Evolutionary conservation across 2,888 invertebrate genomes (phyloP).

Genomic region (Taphrorychus bicolor): DNA sequence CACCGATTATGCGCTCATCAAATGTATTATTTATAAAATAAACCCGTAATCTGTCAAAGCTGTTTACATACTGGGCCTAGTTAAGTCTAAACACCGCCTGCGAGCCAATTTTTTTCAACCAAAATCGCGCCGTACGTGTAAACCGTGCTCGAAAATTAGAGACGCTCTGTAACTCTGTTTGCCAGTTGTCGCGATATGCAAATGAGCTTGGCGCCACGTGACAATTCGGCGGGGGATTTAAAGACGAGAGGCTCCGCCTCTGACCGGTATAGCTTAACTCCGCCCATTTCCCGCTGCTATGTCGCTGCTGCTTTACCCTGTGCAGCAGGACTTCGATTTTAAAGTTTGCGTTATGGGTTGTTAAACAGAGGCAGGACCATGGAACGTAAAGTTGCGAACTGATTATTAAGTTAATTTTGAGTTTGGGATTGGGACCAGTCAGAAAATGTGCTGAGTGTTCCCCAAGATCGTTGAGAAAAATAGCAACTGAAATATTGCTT

Average conservation of each 20-base stretch:
- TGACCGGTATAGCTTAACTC: not conserved
- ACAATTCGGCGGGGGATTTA: not conserved
- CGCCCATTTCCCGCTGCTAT: no score
- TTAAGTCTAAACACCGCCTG: constrained; percentile 36
- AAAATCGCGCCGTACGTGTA: constrained; percentile 8
- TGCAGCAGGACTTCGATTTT: no score
- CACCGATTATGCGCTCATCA: constrained; percentile 13
- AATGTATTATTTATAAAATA: constrained; percentile 37
- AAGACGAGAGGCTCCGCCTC: not conserved
- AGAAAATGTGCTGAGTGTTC: no score
- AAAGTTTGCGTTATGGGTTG: no score
- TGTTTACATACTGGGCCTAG: constrained; percentile 36
- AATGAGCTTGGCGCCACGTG: constrained; percentile 31
- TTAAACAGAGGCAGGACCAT: no score
- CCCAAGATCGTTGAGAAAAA: no score
- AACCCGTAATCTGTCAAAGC: constrained; percentile 32
- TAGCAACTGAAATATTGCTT: no score
- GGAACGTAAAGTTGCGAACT: no score
- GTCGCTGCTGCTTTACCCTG: no score
- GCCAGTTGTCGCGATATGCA: constrained; percentile 12
- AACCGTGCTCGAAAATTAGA: not conserved
- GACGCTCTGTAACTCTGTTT: constrained; percentile 2
- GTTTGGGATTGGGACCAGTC: no score
- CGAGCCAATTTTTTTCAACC: constrained; percentile 27
- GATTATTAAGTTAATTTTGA: no score